Evolutionary conservation across 1,140 invertebrate genomes (phyloP).

Genomic region (Lethrus apterus): DNA sequence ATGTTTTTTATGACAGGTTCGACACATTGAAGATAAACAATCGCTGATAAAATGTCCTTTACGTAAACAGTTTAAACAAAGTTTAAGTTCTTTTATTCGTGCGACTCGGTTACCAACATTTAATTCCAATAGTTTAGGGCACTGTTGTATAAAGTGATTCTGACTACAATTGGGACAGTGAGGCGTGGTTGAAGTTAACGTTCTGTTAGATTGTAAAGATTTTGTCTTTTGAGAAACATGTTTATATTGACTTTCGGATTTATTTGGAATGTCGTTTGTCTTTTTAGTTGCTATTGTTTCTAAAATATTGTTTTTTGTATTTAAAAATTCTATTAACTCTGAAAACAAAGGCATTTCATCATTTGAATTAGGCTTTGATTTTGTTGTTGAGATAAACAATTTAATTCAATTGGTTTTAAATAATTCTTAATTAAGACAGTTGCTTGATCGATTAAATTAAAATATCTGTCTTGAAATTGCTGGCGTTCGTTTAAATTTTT

Average conservation of each 20-base stretch:
- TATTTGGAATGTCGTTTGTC: background rate
- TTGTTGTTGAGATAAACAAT: no score
- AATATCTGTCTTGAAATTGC: background rate
- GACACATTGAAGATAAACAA: background rate
- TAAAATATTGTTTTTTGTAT: conserved; percentile 9
- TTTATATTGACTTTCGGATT: background rate
- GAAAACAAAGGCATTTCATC: conserved; percentile 15
- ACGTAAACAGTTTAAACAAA: conserved; percentile 11
- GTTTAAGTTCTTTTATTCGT: background rate
- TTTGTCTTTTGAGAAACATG: background rate
- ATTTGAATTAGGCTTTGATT: background rate
- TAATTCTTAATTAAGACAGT: background rate
- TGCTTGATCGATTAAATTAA: background rate
- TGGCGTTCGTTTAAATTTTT: background rate
- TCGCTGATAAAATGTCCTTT: conserved; percentile 5
- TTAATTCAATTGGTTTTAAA: background rate
- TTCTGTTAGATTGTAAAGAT: background rate
- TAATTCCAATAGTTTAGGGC: background rate
- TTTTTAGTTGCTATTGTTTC: conserved; percentile 1
- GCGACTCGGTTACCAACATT: background rate
- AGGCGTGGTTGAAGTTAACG: background rate
- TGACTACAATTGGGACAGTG: conserved; percentile 3
- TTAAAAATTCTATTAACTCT: conserved; percentile 19
- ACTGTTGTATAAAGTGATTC: conserved; percentile 2
- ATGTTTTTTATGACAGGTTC: conserved; percentile 4